Evolutionary conservation across 2,797 vertebrate genomes (phyloP).

Genomic region (Pelobates cultripes): DNA sequence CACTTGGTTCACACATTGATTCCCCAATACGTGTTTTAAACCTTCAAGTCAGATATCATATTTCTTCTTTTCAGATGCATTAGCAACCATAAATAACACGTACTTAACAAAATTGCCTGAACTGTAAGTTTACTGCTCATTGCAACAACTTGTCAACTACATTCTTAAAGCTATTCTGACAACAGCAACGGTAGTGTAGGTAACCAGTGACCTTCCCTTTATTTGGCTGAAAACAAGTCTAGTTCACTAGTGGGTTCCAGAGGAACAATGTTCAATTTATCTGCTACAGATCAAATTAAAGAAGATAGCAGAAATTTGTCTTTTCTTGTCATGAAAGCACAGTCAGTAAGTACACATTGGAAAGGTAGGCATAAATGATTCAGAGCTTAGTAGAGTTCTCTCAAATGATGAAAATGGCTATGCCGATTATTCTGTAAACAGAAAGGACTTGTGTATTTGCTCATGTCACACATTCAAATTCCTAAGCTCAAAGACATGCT

Average conservation of each 20-base stretch:
- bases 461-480: slow-evolving; percentile 10
- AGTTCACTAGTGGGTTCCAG: slow-evolving; percentile 66
- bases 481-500: too few relatives aligned
- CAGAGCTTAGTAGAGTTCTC: slow-evolving; percentile 11
- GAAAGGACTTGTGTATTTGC: slow-evolving; percentile 27
- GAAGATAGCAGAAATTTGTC: slow-evolving; percentile 79
- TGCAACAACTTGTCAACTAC: slow-evolving; percentile 63
- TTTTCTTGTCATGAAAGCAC: slow-evolving; percentile 72
- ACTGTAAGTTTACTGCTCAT: slow-evolving; percentile 62
- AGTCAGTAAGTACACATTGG: slow-evolving; percentile 55
- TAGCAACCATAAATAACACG: slow-evolving; percentile 68
- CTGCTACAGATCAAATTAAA: slow-evolving; percentile 73
- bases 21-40: neutral
- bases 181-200: slow-evolving; percentile 70
- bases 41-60: slow-evolving; percentile 50
- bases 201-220: slow-evolving; percentile 71
- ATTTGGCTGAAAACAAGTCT: slow-evolving; percentile 73
- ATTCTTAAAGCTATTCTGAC: slow-evolving; percentile 69
- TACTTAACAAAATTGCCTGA: slow-evolving; percentile 79
- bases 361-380: slow-evolving; percentile 21
- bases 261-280: slow-evolving; percentile 66
- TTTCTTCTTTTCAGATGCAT: slow-evolving; percentile 63
- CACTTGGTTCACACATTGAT: neutral
- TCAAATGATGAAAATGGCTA: slow-evolving; percentile 21
- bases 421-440: slow-evolving; percentile 40